phyloP scores from a whole-genome alignment of 2,888 invertebrate genomes.

The Malacosoma neustria region DNA sequence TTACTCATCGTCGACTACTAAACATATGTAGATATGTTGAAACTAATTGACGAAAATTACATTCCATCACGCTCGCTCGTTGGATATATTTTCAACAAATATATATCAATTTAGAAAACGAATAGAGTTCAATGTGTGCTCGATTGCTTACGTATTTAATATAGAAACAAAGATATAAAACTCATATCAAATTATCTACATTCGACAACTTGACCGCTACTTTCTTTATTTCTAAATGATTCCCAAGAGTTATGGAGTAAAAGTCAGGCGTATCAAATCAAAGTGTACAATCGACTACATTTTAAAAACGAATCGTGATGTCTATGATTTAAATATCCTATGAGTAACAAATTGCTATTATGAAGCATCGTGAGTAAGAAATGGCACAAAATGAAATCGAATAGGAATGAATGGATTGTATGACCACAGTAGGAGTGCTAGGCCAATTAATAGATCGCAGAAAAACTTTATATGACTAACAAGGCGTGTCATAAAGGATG shows the following conservation, averaged over 20 bases:
- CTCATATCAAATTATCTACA: too few relatives aligned
- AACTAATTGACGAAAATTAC: too few relatives aligned
- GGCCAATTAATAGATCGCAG: too few relatives aligned
- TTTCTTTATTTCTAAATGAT: constrained; percentile 35
- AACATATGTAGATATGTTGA: not conserved
- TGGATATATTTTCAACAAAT: not conserved
- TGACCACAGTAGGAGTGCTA: too few relatives aligned
- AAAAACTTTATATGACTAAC: too few relatives aligned
- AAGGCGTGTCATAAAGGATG: too few relatives aligned
- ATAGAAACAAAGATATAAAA: too few relatives aligned
- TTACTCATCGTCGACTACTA: not conserved
- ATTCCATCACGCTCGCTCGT: not conserved
- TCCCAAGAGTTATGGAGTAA: constrained; percentile 20
- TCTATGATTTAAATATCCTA: not conserved
- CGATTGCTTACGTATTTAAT: not conserved
- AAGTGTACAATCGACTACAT: constrained; percentile 2
- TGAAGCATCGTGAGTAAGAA: constrained; percentile 28
- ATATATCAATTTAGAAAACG: too few relatives aligned
- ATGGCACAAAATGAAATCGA: constrained; percentile 2
- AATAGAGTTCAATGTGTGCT: not conserved
- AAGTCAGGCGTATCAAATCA: constrained; percentile 42
- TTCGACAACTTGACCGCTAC: constrained; percentile 18
- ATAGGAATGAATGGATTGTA: not conserved
- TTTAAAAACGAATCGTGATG: constrained; percentile 16
- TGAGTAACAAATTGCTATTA: constrained; percentile 14